Conservation (phyloP, 2,113 vertebrate species). For the Brachionichthys hirsutus region DNA sequence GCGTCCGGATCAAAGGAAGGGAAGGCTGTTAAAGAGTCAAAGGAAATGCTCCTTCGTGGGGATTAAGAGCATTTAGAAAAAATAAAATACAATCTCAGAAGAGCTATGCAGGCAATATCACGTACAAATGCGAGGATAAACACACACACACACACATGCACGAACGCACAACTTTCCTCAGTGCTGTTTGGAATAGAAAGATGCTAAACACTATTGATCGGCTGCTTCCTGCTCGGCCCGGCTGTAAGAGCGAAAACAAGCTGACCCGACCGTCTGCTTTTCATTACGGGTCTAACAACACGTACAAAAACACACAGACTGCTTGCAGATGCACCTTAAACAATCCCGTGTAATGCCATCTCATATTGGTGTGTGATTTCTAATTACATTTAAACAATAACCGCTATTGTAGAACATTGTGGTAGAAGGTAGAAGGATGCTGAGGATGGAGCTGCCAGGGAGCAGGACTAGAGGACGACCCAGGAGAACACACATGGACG, state of each 20-base stretch:
- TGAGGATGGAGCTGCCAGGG: no score
- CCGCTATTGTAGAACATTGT: no score
- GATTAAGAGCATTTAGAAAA: no score
- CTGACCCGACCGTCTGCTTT: conserved; percentile 59
- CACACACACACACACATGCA: conserved; percentile 21
- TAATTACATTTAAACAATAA: no score
- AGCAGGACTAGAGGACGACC: no score
- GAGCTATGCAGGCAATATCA: not conserved
- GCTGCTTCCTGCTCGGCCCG: conserved; percentile 65
- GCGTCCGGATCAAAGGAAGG: conserved; percentile 34
- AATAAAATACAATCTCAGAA: no score
- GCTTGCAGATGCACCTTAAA: not conserved
- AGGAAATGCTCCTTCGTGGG: no score
- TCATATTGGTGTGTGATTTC: no score
- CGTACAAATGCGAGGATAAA: not conserved
- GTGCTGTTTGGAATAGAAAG: conserved; percentile 67
- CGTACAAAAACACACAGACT: not conserved
- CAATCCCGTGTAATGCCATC: no score
- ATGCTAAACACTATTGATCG: conserved; percentile 77
- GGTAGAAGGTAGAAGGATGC: no score
- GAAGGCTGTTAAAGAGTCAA: not conserved
- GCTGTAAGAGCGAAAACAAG: conserved; percentile 65
- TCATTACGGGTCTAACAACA: conserved; percentile 39
- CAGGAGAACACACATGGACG: no score
- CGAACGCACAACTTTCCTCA: conserved; percentile 32